Base-by-base conservation (phyloP, 2,888 invertebrate genomes). In the Tetranychus piercei region DNA sequence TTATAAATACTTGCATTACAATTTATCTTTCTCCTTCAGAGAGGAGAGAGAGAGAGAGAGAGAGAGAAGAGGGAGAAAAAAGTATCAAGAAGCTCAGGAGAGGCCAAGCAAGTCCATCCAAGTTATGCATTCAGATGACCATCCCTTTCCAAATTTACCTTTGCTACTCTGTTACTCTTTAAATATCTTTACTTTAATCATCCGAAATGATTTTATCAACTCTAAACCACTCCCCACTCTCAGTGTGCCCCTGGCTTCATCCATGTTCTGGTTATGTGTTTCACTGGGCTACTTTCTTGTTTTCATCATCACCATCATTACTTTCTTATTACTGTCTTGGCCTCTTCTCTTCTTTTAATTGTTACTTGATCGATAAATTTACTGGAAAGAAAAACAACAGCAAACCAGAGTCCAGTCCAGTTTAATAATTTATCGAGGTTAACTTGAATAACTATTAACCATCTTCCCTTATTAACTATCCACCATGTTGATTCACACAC, bases 301-400 rank as follows among this genome's bases (percentile, higher is more conserved):
- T 34, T 34, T 55, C 55, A 55, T 6, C 55, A 15, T 55, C 55
- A 55, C 55, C 55, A 55, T 55, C 11, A 55, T 55, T 55, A 55
- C 55, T 55, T 55, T 55, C 55, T 55, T 55, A 9, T 55, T 15
- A 55, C 55, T 55, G 11, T 55, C 55, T 15, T 55, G 55, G 55
- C 55, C 55, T 55, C 55, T 55, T 55, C 55, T 15, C 15, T 15
- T 55, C 7, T 55, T 55, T 55, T 55, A 55, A 55, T 55, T 55
- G 55, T 55, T 55, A 55, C 55, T 55, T 55, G 55, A 55, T 55
- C 55, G 55, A 55, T 55, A 55, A 55, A 55, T 55, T 55, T 55
- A 15, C 55, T 15, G 55, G 34, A 3, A 34, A 34, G 3, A 34
- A 34, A 34, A 34, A 34, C 34, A 34, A 34, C 34, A 34, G 34